Evolutionary conservation across 1,140 invertebrate genomes (phyloP).

Genomic region (Leptestheria dahalacensis): DNA sequence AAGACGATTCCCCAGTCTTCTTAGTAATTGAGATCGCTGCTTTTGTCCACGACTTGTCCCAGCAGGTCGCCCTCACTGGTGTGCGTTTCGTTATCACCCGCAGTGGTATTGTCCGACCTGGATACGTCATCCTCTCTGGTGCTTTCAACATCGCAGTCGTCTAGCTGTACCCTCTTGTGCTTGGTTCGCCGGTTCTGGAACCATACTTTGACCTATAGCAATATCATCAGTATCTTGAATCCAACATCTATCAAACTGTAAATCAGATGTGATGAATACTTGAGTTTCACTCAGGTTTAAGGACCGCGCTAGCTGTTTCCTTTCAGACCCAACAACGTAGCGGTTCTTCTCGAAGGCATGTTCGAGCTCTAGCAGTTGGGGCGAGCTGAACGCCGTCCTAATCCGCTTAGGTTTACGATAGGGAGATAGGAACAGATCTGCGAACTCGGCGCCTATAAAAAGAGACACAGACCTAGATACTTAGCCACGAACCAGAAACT

Average conservation of each 20-base stretch:
- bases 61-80: no score
- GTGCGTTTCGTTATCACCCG: no score
- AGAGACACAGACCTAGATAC: slow-evolving; percentile 8
- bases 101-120: no score
- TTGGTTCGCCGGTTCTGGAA: slow-evolving; percentile 48
- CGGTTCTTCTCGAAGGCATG: slow-evolving; percentile 98
- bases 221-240: slow-evolving; percentile 7
- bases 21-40: no score
- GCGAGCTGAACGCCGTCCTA: slow-evolving; percentile 92
- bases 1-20: no score
- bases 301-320: slow-evolving; percentile 86
- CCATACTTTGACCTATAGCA: slow-evolving; percentile 44
- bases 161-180: no score
- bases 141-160: no score
- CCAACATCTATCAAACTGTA: no score
- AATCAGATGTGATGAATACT: slow-evolving; percentile 44
- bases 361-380: slow-evolving; percentile 87
- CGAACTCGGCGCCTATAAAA: slow-evolving; percentile 61
- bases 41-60: no score
- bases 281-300: slow-evolving; percentile 91
- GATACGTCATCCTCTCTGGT: no score
- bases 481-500: neutral
- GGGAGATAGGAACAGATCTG: slow-evolving; percentile 77
- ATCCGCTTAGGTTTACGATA: slow-evolving; percentile 97
- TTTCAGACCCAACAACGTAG: slow-evolving; percentile 93